A percentile compares a stretch with the other conserved stretches of the same genome.
These are phyloP conservation scores for Lysiphlebus fabarum DNA, from an alignment of 1,140 invertebrate genomes.

Conservation along the genomic window DNA sequence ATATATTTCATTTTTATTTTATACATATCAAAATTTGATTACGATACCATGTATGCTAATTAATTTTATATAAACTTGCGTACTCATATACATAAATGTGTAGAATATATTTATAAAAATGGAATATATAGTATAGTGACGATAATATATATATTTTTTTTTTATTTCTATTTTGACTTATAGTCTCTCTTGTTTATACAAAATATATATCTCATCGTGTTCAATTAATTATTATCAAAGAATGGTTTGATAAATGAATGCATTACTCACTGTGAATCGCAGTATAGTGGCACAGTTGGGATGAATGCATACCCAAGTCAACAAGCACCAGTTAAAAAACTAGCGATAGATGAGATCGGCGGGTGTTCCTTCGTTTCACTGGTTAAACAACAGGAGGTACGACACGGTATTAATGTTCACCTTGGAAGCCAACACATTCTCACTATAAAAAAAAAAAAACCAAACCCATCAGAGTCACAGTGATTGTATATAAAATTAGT, in stretches of 20 bases:
- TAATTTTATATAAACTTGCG: no score
- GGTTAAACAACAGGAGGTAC: conserved; percentile 31
- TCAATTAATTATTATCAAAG: conserved; percentile 38
- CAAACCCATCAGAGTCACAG: neutral
- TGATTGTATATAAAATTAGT: no score
- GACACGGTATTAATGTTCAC: conserved; percentile 51
- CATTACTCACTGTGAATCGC: conserved; percentile 32
- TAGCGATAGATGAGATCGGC: conserved; percentile 37
- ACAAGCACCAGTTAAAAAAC: conserved; percentile 26
- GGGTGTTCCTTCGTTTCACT: conserved; percentile 39
- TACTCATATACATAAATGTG: no score
- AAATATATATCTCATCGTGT: conserved; percentile 19
- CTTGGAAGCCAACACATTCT: conserved; percentile 50
- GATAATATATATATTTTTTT: no score
- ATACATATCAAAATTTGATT: no score
- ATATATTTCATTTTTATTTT: no score
- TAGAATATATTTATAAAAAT: no score
- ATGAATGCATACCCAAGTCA: conserved; percentile 33
- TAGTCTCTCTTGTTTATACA: neutral
- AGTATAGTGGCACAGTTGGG: conserved; percentile 17
- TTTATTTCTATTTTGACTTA: no score
- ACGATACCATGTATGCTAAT: no score
- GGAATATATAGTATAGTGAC: no score
- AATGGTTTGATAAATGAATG: conserved; percentile 39
- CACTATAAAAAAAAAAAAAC: conserved; percentile 24